Evolutionary conservation across 2,888 invertebrate species (phyloP), one percentile per base, ranked within the genome.

Genomic region (Melanostoma scalare): DNA sequence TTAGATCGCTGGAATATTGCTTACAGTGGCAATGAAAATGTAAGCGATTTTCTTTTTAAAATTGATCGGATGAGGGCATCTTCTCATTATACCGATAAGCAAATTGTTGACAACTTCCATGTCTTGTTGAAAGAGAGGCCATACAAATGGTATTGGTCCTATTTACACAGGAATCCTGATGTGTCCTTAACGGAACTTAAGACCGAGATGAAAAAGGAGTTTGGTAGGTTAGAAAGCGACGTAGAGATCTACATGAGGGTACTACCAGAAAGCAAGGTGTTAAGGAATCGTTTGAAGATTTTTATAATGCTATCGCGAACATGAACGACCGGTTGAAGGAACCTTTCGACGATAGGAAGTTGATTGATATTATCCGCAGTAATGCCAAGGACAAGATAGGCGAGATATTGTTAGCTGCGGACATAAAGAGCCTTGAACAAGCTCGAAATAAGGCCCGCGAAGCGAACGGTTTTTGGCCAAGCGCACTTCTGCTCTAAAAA

Each of bases 251-350:
- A 20, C 20, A 20, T 20, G 48, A 48, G 30, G 6, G 10, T 48
- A 30, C 48, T 2, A 48, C 48, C 30, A 4, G 48, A 2, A 10
- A 30, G 48, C 48, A 48, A 48, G 48, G 48, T 2, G 3, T 30
- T 6, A 48, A 48, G 20, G 30, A 48, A 8, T 48, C 30, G 30
- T 48, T 48, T 8, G 48, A 48, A 4, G 48, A 48, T 1, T 53
- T 35, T 35, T 53, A 53, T 3, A 53, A 35, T 35, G 9, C 52
- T 4, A 6, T 53, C n/a, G 10, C 5, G 3, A 4, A n/a, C n/a
- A 9, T 53, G 4, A 53, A 53, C 35, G 52, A 53, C 33, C 52
- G 36, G 2, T 53, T 53, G 10, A 53, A 53, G 36, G 53, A 53
- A 10, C 35, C 53, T 1, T 53, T 36, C 36, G 53, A 53, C 1